Evolutionary conservation across 1,140 invertebrate species (phyloP).

Genomic region (Tetraneura akinire): DNA sequence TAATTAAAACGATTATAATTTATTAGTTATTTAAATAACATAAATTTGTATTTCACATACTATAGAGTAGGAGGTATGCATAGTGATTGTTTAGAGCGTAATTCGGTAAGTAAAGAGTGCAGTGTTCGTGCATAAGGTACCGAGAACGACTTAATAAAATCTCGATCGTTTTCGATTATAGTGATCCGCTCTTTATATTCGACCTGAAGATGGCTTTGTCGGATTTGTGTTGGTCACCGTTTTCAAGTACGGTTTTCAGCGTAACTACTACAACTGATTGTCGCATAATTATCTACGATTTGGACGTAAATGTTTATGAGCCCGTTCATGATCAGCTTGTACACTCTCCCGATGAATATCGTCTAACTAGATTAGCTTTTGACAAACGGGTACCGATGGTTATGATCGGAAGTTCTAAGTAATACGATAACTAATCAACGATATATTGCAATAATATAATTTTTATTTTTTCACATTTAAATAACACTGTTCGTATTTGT

Average conservation of each 20-base stretch:
- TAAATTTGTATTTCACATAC: too few species aligned
- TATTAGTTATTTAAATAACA: too few species aligned
- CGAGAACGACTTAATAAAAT: too few species aligned
- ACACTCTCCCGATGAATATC: slow-evolving; percentile 79
- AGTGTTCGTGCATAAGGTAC: too few species aligned
- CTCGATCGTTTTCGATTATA: slow-evolving; percentile 59
- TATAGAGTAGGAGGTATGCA: too few species aligned
- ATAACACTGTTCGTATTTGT: neutral
- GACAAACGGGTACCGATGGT: slow-evolving; percentile 82
- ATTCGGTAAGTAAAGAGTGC: too few species aligned
- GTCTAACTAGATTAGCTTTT: slow-evolving; percentile 81
- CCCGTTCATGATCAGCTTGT: slow-evolving; percentile 85
- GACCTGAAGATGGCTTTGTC: slow-evolving; percentile 85
- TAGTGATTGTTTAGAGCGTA: too few species aligned
- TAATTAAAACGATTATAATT: too few species aligned
- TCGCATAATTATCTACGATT: slow-evolving; percentile 85
- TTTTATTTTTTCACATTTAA: neutral
- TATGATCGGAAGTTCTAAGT: slow-evolving; percentile 90
- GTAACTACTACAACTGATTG: slow-evolving; percentile 82
- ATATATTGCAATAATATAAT: neutral
- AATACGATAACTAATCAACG: slow-evolving; percentile 54
- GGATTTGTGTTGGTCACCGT: slow-evolving; percentile 92
- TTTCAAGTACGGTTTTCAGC: slow-evolving; percentile 90
- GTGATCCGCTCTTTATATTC: slow-evolving; percentile 88
- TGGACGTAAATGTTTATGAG: slow-evolving; percentile 89